Conservation (phyloP, 2,888 invertebrate species). For the Chloromyia formosa region DNA sequence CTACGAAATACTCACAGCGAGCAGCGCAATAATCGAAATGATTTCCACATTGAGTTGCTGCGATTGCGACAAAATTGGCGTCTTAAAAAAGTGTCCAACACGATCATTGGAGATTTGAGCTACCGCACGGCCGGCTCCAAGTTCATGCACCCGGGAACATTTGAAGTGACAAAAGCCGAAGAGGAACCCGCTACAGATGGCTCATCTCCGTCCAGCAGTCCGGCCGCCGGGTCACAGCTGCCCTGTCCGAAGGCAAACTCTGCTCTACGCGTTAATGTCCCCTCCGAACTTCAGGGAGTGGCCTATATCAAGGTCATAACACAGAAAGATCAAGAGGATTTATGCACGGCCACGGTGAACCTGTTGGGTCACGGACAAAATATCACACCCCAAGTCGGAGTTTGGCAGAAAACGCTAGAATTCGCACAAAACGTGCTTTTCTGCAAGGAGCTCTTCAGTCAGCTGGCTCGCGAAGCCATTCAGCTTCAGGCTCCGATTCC, state of each 20-base stretch:
- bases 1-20: constrained; percentile 84
- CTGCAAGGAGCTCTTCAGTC: constrained; percentile 95
- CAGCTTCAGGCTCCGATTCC: constrained; percentile 92
- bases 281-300: constrained; percentile 93
- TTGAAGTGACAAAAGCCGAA: constrained; percentile 95
- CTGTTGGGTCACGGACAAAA: constrained; percentile 79
- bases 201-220: constrained; percentile 67
- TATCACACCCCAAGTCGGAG: constrained; percentile 71
- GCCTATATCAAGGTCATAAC: constrained; percentile 96
- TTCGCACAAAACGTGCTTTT: constrained; percentile 96
- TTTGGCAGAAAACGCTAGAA: constrained; percentile 97
- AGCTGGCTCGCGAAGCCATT: constrained; percentile 93
- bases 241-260: constrained; percentile 73
- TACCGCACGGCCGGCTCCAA: constrained; percentile 96
- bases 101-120: constrained; percentile 94
- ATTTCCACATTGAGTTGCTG: constrained; percentile 92
- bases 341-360: constrained; percentile 84
- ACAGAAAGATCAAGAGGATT: constrained; percentile 92
- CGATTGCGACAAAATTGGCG: constrained; percentile 93
- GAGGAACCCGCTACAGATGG: constrained; percentile 64
- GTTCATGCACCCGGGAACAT: constrained; percentile 91
- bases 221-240: constrained; percentile 59
- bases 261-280: constrained; percentile 89
- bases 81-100: constrained; percentile 93
- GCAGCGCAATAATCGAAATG: constrained; percentile 77